Evolutionary conservation across 1,140 invertebrate species (phyloP).

Genomic region (Neomicropteryx cornuta): DNA sequence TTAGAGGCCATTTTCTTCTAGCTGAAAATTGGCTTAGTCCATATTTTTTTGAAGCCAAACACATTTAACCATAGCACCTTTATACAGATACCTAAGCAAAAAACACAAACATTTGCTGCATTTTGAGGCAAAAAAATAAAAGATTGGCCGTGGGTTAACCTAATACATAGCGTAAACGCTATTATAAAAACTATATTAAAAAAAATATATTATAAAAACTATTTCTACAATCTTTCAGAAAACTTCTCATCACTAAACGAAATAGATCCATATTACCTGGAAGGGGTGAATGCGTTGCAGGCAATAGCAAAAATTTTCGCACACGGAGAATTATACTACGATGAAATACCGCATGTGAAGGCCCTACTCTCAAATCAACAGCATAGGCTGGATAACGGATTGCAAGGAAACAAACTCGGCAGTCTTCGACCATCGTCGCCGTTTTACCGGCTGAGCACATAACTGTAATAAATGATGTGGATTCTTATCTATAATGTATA

Average conservation of each 20-base stretch:
- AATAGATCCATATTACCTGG: constrained; percentile 39
- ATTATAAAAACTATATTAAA: not conserved
- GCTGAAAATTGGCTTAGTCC: no score
- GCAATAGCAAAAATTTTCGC: constrained; percentile 36
- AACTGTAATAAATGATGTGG: not conserved
- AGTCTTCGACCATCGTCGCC: constrained; percentile 46
- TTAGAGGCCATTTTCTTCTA: no score
- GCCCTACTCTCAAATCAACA: constrained; percentile 47
- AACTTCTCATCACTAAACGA: not conserved
- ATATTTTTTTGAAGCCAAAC: no score
- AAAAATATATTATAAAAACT: not conserved
- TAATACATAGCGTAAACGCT: not conserved
- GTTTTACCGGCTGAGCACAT: constrained; percentile 34
- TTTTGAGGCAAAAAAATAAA: not conserved
- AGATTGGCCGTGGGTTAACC: not conserved
- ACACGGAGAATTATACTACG: constrained; percentile 45
- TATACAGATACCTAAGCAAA: not conserved
- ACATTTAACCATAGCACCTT: no score
- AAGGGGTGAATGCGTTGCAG: constrained; percentile 38
- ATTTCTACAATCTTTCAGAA: not conserved
- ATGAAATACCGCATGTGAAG: constrained; percentile 49
- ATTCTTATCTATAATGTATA: not conserved
- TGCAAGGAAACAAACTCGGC: constrained; percentile 42
- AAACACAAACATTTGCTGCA: not conserved
- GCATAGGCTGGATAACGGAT: constrained; percentile 40